phyloP scores from a whole-genome alignment of 2,888 invertebrate genomes.

The Achlya flavicornis region DNA sequence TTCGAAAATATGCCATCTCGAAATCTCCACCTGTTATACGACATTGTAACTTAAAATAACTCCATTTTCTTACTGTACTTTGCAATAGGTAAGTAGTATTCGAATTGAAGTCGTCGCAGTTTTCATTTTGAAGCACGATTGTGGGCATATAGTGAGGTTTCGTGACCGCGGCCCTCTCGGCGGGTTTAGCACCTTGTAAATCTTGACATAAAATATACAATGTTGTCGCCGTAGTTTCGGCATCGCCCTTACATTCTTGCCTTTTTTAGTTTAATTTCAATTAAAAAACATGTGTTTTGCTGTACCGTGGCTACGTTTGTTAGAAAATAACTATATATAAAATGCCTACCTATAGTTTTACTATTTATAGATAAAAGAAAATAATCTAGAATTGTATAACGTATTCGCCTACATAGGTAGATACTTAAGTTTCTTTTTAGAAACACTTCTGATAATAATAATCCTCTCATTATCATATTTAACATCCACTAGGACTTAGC shows the following conservation, averaged over 20 bases:
- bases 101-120: neutral
- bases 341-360: too few species aligned
- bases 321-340: too few species aligned
- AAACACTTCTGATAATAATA: neutral
- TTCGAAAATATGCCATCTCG: too few species aligned
- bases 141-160: conserved; percentile 42
- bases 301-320: neutral
- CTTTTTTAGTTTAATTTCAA: conserved; percentile 43
- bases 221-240: conserved; percentile 62
- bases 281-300: conserved; percentile 34
- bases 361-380: neutral
- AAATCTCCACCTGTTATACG: too few species aligned
- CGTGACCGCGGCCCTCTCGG: conserved; percentile 64
- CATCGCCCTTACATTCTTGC: conserved; percentile 48
- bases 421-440: too few species aligned
- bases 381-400: too few species aligned
- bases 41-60: neutral
- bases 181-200: conserved; percentile 76
- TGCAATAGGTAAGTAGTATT: neutral
- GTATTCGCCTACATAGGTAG: too few species aligned
- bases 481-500: neutral
- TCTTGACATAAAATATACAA: conserved; percentile 75
- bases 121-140: conserved; percentile 31
- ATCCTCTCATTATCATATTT: neutral
- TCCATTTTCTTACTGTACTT: neutral